Evolutionary conservation across 2,113 vertebrate species (phyloP).

Genomic region (Sarotherodon lohbergeri): DNA sequence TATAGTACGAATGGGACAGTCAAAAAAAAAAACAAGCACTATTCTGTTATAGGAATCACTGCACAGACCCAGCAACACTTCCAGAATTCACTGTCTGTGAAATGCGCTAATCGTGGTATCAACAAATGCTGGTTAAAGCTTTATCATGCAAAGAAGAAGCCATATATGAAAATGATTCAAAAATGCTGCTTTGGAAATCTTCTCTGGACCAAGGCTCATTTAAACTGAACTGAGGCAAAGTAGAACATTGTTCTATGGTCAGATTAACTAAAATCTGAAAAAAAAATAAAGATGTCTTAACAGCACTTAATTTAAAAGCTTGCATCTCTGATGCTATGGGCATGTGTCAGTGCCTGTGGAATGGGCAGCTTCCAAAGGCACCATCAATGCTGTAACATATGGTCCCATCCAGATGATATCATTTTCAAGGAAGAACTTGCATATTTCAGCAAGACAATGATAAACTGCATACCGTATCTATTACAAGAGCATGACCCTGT

Average conservation of each 20-base stretch:
- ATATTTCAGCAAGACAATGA: no score
- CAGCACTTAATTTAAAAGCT: background rate
- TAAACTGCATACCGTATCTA: no score
- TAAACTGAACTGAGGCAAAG: background rate
- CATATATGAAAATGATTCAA: background rate
- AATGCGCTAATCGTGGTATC: background rate
- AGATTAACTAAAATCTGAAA: background rate
- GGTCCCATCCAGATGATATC: background rate
- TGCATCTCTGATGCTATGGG: background rate
- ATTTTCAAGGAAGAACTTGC: no score
- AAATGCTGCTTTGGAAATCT: background rate
- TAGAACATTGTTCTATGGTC: background rate
- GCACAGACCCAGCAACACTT: background rate
- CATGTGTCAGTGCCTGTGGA: background rate
- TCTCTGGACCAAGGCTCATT: background rate
- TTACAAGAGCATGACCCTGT: no score
- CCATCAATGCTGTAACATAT: background rate
- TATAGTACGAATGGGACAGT: background rate
- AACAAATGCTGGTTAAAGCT: background rate
- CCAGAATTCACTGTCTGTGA: background rate
- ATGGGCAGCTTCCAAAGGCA: background rate
- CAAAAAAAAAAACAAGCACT: background rate
- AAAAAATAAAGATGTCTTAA: background rate
- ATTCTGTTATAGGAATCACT: background rate
- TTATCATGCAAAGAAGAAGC: background rate